Conservation (phyloP, 2,113 vertebrate species). For the Mustela nigripes region DNA sequence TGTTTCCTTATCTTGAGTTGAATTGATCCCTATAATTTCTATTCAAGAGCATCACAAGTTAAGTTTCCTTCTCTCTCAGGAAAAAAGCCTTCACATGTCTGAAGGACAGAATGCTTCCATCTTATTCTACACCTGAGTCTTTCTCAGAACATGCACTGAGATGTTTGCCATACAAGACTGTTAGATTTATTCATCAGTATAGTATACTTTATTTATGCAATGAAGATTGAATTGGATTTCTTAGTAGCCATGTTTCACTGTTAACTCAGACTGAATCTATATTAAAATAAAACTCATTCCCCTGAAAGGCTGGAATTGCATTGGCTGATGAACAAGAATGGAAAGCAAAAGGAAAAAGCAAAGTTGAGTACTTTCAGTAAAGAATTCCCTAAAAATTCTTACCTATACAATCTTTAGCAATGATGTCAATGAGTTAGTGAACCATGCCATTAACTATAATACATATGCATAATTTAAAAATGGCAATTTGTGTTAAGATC, state of each 20-base stretch:
- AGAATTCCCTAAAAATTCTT: conserved; percentile 25
- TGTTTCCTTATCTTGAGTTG: neutral
- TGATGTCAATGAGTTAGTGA: neutral
- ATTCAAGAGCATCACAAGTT: neutral
- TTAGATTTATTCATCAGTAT: neutral
- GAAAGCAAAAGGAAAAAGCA: neutral
- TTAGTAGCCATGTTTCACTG: neutral
- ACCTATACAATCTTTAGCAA: neutral
- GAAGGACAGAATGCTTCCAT: neutral
- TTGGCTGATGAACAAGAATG: neutral
- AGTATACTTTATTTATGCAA: neutral
- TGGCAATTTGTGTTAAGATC: neutral
- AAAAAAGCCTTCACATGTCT: neutral
- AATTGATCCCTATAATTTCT: neutral
- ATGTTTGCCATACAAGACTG: neutral
- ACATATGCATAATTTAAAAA: neutral
- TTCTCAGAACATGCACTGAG: neutral
- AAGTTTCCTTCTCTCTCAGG: neutral
- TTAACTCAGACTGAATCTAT: neutral
- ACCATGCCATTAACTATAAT: neutral
- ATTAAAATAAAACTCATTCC: neutral
- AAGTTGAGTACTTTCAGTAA: neutral
- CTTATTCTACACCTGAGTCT: neutral
- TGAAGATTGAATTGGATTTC: neutral
- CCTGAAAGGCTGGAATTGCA: neutral